A percentile compares a stretch with the other conserved stretches of the same genome.
phyloP scores from a whole-genome alignment of 2,113 vertebrate species.

The Saccopteryx leptura region DNA sequence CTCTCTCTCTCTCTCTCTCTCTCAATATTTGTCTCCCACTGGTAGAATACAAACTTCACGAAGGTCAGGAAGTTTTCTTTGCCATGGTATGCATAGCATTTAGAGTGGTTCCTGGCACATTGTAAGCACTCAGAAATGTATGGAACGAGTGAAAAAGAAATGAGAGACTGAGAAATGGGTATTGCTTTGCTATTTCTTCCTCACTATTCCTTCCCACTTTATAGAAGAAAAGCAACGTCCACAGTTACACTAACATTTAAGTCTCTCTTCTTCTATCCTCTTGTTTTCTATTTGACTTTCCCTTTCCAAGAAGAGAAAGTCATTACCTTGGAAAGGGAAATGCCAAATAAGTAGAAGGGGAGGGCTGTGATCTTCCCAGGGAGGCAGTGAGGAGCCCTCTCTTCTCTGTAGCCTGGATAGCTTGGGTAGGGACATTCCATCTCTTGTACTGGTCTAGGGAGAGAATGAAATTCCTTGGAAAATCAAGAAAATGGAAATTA shows the following conservation, averaged over 20 bases:
- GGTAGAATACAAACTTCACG: background rate
- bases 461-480: conserved; percentile 21
- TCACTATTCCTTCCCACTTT: background rate
- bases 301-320: too few relatives aligned
- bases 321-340: background rate
- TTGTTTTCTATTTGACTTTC: too few relatives aligned
- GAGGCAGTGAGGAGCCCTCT: background rate
- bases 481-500: conserved; percentile 40
- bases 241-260: background rate
- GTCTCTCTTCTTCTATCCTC: background rate
- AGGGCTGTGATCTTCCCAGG: background rate
- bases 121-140: background rate
- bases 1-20: too few relatives aligned
- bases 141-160: background rate
- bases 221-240: background rate
- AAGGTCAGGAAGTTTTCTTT: conserved; percentile 5
- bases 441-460: background rate
- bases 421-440: background rate
- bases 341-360: background rate
- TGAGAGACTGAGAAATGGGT: background rate
- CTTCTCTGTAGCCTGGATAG: background rate
- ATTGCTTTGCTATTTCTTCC: background rate
- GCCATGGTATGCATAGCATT: background rate
- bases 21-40: background rate
- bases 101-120: background rate